A percentile compares a stretch with the other conserved stretches of the same genome.
phyloP scores from a whole-genome alignment of 2,113 vertebrate species.

The Tonatia bakeri region DNA sequence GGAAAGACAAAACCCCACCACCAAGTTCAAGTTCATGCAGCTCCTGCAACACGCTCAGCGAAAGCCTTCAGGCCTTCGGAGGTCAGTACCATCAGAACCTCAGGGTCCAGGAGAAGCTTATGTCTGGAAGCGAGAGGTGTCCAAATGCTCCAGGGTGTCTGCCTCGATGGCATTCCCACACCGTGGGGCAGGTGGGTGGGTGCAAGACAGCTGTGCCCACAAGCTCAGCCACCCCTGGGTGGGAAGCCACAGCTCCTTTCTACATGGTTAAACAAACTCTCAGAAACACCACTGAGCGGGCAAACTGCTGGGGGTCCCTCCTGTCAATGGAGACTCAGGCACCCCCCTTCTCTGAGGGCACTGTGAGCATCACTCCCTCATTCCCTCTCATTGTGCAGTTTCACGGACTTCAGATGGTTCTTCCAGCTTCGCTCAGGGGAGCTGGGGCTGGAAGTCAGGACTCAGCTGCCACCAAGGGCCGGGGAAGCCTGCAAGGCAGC shows the following conservation, averaged over 20 bases:
- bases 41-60: not conserved
- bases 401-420: not conserved
- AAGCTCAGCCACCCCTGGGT: not conserved
- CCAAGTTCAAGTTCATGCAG: not conserved
- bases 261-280: not conserved
- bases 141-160: not conserved
- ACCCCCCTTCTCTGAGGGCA: not conserved
- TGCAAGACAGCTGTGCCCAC: not conserved
- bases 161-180: not conserved
- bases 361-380: fast-evolving
- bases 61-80: not conserved
- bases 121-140: too few species aligned
- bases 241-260: not conserved
- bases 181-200: not conserved
- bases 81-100: not conserved
- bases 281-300: too few species aligned
- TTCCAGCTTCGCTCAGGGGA: not conserved
- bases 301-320: too few species aligned
- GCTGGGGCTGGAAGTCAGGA: not conserved
- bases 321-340: too few species aligned
- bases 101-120: not conserved
- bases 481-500: not conserved
- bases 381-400: not conserved
- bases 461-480: not conserved
- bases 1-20: not conserved